Evolutionary conservation across 2,888 invertebrate species (phyloP), one percentile per base, ranked within the genome.

Genomic region (Agriotes lineatus): DNA sequence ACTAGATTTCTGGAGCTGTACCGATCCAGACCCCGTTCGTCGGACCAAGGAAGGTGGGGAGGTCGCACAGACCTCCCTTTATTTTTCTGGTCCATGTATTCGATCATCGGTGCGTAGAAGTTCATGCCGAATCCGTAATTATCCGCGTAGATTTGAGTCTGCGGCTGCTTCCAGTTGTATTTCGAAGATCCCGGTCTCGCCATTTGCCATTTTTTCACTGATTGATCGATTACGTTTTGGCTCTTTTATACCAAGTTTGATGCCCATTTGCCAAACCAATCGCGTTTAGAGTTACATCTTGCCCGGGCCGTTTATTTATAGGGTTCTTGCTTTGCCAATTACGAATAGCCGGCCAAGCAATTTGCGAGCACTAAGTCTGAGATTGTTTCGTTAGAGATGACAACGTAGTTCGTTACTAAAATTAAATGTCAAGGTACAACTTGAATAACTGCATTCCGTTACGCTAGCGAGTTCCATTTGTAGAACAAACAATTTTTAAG

Each of bases 41-140:
- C 90, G 69, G 88, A 88, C 90, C 90, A 91, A 33, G 93, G 93
- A 74, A 94, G 85, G 84, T 93, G 92, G 73, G 94, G 91, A 67
- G 83, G 82, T 74, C 82, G 82, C 48, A 76, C 74, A 70, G 77
- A 78, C 42, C 74, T 78, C 52, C 80, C 82, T 63, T 77, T 86
- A 75, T 90, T 88, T 85, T 91, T 93, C 45, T 88, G 89, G 80
- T 91, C 90, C 76, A 95, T 90, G 80, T 93, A 94, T 84, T 95
- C 93, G 79, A 95, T 90, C 94, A 95, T 94, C 54, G 94, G 94
- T 83, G 94, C 93, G 85, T 95, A 95, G 84, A 89, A 93, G 85
- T 94, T 92, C 79, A 94, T 92, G 58, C 92, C 93, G 83, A 91
- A 93, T 75, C 92, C 92, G 85, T 94, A 95, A 85, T 95, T 95